Percentiles rank a stretch among this genome's conserved stretches.
phyloP scores from a whole-genome alignment of 2,888 invertebrate genomes.

The Andricus quercusramuli region DNA sequence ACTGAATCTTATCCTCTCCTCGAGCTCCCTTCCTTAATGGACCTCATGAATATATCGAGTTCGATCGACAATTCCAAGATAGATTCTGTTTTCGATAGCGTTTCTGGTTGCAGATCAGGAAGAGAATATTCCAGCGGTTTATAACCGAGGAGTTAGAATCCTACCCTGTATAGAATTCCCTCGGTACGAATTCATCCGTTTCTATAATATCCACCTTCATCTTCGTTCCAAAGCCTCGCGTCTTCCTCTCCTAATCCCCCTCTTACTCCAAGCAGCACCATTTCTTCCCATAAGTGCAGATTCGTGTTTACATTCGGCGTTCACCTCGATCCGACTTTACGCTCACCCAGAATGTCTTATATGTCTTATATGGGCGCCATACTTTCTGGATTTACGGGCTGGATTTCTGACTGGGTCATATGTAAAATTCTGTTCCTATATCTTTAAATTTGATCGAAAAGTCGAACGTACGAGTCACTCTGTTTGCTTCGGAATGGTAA shows the following conservation, averaged over 20 bases:
- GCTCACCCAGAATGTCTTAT: conserved; percentile 43
- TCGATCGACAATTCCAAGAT: conserved; percentile 7
- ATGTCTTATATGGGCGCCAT: conserved; percentile 28
- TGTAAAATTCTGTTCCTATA: background rate
- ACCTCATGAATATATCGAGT: conserved; percentile 27
- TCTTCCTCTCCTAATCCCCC: conserved; percentile 55
- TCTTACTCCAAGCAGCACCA: conserved; percentile 52
- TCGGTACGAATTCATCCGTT: conserved; percentile 57
- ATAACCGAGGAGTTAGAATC: conserved; percentile 45
- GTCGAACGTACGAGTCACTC: background rate
- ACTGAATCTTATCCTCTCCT: background rate
- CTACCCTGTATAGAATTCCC: conserved; percentile 54
- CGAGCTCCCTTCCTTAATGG: conserved; percentile 3
- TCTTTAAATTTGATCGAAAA: background rate
- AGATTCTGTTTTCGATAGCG: conserved; percentile 55
- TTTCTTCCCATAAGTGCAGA: conserved; percentile 64
- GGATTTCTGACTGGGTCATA: conserved; percentile 1
- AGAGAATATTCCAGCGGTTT: conserved; percentile 46
- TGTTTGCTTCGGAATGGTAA: background rate
- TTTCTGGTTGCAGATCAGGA: conserved; percentile 48
- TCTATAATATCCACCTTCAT: conserved; percentile 51
- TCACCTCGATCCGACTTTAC: conserved; percentile 53
- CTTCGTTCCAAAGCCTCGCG: conserved; percentile 48
- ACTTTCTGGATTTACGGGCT: conserved; percentile 6
- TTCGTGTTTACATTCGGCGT: conserved; percentile 67